phyloP scores from a whole-genome alignment of 2,797 vertebrate species.

The Halcyon badia region DNA sequence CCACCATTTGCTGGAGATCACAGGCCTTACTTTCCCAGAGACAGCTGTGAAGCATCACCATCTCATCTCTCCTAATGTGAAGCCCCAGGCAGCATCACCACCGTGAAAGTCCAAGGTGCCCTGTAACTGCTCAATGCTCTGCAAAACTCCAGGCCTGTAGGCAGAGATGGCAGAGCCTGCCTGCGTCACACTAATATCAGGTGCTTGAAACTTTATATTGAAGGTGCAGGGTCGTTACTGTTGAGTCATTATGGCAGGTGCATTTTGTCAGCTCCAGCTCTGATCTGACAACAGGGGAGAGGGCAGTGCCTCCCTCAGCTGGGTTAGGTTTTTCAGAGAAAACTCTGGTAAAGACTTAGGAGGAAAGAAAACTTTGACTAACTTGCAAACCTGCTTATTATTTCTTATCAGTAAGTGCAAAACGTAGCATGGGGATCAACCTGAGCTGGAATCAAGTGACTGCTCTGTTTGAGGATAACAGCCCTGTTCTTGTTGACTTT shows the following conservation, averaged over 20 bases:
- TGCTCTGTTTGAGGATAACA: not conserved
- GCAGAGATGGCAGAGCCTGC: not conserved
- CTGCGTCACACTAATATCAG: not conserved
- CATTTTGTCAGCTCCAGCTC: conserved; percentile 25
- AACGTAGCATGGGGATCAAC: not conserved
- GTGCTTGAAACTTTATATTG: conserved; percentile 40
- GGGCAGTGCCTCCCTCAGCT: not conserved
- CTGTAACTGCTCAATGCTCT: not conserved
- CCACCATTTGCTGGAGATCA: not conserved
- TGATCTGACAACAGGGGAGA: not conserved
- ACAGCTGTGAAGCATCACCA: not conserved
- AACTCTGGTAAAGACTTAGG: not conserved
- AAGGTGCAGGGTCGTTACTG: not conserved
- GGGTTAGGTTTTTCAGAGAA: not conserved
- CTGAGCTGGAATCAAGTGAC: not conserved
- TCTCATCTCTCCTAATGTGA: not conserved
- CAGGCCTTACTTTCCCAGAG: not conserved
- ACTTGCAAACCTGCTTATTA: not conserved
- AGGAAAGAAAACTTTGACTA: not conserved
- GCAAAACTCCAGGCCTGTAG: not conserved
- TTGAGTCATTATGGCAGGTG: not conserved
- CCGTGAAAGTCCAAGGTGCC: not conserved
- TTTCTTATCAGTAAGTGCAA: not conserved
- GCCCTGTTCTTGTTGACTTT: not conserved
- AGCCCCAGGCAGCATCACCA: not conserved